These are phyloP conservation scores for Tetraodon nigroviridis DNA, from an alignment of 2,113 vertebrate genomes.

Conservation along the genomic window DNA sequence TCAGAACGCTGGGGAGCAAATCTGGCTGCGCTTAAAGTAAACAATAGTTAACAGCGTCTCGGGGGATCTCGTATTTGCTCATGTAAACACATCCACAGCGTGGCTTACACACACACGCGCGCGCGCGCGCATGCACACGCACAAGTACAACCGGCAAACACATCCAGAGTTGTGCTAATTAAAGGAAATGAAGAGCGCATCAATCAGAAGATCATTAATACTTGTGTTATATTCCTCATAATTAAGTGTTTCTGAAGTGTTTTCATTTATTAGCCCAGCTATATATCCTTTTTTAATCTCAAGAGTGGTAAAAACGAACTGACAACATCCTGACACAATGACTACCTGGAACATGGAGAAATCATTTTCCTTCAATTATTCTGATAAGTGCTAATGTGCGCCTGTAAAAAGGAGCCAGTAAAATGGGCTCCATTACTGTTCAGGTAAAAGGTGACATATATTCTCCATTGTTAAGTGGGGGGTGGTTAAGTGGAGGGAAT, in stretches of 20 bases:
- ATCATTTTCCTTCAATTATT: constrained; percentile 12
- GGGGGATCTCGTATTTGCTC: neutral
- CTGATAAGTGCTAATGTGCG: constrained; percentile 24
- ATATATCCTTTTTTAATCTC: too few relatives aligned
- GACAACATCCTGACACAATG: neutral
- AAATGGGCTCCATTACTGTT: constrained; percentile 34
- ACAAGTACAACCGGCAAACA: constrained; percentile 21
- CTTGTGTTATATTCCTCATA: too few relatives aligned
- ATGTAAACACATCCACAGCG: constrained; percentile 35
- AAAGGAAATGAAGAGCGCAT: too few relatives aligned
- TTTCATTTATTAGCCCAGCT: too few relatives aligned
- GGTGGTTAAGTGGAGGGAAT: constrained; percentile 13
- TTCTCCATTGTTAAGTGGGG: constrained; percentile 33
- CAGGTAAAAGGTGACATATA: constrained; percentile 26
- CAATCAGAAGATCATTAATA: too few relatives aligned
- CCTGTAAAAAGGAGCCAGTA: constrained; percentile 15
- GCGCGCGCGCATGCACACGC: too few relatives aligned
- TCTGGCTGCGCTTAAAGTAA: constrained; percentile 21
- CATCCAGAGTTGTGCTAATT: neutral
- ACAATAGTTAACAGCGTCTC: constrained; percentile 7
- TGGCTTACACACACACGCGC: constrained; percentile 26
- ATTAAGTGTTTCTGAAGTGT: too few relatives aligned
- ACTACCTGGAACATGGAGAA: neutral
- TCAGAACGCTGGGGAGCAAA: constrained; percentile 25
- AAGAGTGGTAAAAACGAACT: too few relatives aligned